These are phyloP conservation scores for Saccostrea echinata DNA, from an alignment of 1,140 invertebrate species.

Conservation along the genomic window DNA sequence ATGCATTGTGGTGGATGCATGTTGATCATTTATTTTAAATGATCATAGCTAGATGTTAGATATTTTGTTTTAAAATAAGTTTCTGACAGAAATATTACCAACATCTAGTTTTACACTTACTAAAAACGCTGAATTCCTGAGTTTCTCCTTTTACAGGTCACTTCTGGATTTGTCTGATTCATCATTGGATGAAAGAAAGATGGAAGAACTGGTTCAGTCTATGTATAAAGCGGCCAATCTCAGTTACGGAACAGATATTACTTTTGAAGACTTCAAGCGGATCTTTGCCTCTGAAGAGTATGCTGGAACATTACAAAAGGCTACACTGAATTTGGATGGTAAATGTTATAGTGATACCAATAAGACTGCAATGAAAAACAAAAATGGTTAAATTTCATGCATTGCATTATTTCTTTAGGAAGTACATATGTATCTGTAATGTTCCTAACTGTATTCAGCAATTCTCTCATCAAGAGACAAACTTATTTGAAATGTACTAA, in stretches of 20 bases:
- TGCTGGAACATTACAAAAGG: conserved; percentile 61
- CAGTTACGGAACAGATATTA: conserved; percentile 56
- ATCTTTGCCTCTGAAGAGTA: conserved; percentile 67
- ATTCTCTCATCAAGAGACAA: too few species aligned
- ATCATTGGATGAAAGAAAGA: conserved; percentile 48
- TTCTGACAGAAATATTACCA: too few species aligned
- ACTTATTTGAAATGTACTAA: too few species aligned
- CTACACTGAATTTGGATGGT: conserved; percentile 59
- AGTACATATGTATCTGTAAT: too few species aligned
- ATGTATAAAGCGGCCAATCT: conserved; percentile 61
- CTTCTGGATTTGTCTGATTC: conserved; percentile 65
- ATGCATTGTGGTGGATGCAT: too few species aligned
- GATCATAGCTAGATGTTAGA: too few species aligned
- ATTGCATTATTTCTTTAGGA: too few species aligned
- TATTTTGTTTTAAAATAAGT: too few species aligned
- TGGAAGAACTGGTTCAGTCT: conserved; percentile 52
- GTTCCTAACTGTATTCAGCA: too few species aligned
- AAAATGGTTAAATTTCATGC: background rate
- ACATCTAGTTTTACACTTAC: too few species aligned
- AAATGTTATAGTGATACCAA: background rate
- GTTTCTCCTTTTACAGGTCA: conserved; percentile 45
- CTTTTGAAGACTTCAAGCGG: conserved; percentile 59
- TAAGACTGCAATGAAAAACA: background rate
- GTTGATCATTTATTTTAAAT: too few species aligned
- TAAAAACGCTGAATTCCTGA: too few species aligned